A percentile compares a stretch with the other conserved stretches of the same genome.
phyloP scores from a whole-genome alignment of 2,797 vertebrate species.

The Tokudaia tokunoshimensis region DNA sequence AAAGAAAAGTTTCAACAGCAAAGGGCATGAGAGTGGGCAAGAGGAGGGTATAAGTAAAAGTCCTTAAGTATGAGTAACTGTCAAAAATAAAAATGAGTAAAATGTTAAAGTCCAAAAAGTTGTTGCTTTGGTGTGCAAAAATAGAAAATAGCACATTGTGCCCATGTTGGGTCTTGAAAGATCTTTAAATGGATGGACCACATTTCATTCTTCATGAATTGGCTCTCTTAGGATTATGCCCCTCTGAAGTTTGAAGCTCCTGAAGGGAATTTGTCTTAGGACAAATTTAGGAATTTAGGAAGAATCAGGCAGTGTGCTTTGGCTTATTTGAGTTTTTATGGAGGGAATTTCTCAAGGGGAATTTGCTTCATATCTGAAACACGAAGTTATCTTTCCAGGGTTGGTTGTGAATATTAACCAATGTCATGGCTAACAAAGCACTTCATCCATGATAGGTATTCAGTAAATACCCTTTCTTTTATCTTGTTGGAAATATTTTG shows the following conservation, averaged over 20 bases:
- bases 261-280: no score
- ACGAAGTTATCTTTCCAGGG: background rate
- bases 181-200: background rate
- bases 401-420: background rate
- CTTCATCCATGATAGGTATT: background rate
- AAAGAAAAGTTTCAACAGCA: background rate
- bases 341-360: background rate
- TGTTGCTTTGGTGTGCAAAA: background rate
- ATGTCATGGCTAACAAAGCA: conserved; percentile 6
- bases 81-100: background rate
- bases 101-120: background rate
- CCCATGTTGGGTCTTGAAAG: background rate
- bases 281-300: background rate
- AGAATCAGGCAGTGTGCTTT: background rate
- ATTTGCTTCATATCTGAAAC: conserved; percentile 19
- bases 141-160: background rate
- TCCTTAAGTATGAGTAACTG: background rate
- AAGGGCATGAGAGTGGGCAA: background rate
- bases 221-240: background rate
- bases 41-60: background rate
- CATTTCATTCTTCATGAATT: background rate
- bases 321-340: background rate
- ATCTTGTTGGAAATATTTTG: conserved; percentile 12
- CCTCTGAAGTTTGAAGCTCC: background rate
- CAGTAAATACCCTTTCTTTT: conserved; percentile 8